phyloP scores from a whole-genome alignment of 2,888 invertebrate species.

The Cheilosia scutellata region DNA sequence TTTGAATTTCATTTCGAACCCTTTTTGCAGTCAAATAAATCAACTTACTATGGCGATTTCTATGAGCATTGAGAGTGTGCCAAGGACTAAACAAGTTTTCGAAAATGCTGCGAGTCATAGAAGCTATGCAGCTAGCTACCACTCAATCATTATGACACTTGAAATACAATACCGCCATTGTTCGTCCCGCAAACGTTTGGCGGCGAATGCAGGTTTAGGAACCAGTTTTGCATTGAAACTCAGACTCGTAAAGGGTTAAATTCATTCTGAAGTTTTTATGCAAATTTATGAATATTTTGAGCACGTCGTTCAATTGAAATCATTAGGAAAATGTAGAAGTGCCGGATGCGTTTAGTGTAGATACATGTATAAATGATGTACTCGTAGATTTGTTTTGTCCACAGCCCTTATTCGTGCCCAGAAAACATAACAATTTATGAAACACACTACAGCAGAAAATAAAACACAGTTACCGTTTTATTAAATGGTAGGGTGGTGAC shows the following conservation, averaged over 20 bases:
- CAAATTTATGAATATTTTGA: conserved; percentile 31
- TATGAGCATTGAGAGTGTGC: conserved; percentile 13
- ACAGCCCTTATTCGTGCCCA: conserved; percentile 49
- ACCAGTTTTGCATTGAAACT: conserved; percentile 42
- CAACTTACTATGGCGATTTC: conserved; percentile 12
- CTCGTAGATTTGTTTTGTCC: conserved; percentile 45
- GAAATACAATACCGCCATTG: conserved; percentile 43
- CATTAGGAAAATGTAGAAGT: conserved; percentile 7
- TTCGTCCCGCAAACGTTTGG: not conserved
- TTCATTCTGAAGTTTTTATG: conserved; percentile 32
- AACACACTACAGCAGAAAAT: conserved; percentile 13
- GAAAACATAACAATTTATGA: conserved; percentile 51
- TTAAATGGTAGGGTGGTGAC: conserved; percentile 16
- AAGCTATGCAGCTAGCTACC: conserved; percentile 28
- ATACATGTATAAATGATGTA: not conserved
- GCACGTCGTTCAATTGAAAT: conserved; percentile 15
- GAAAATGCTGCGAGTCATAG: conserved; percentile 5
- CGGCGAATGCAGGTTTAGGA: conserved; percentile 11
- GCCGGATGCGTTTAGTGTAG: conserved; percentile 5
- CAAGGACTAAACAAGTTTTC: conserved; percentile 49
- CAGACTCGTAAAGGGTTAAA: not conserved
- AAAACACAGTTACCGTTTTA: conserved; percentile 11
- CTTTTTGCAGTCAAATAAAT: conserved; percentile 1
- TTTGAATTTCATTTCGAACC: conserved; percentile 7
- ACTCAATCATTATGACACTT: conserved; percentile 69